phyloP scores from a whole-genome alignment of 2,888 invertebrate species.

The Eurois occulta region DNA sequence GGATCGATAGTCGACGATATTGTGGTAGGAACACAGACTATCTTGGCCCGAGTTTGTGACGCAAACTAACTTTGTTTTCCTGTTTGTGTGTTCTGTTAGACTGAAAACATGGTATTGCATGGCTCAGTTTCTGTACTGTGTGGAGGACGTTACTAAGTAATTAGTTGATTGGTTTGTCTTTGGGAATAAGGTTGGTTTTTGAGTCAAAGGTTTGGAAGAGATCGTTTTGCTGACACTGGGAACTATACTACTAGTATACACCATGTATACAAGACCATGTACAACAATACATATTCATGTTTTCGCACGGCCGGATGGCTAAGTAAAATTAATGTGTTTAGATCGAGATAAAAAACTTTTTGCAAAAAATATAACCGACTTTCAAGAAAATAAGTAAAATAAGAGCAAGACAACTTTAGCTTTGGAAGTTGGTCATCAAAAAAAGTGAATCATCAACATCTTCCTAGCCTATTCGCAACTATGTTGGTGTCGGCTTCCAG shows the following conservation, averaged over 20 bases:
- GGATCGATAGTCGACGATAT: constrained; percentile 49
- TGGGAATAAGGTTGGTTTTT: neutral
- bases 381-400: no score
- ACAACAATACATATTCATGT: neutral
- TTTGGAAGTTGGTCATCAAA: no score
- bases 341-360: no score
- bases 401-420: no score
- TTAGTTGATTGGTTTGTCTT: constrained; percentile 31
- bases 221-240: neutral
- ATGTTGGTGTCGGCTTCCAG: neutral
- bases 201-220: neutral
- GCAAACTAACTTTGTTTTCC: constrained; percentile 57
- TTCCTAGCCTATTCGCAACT: neutral
- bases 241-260: neutral
- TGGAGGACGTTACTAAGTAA: constrained; percentile 20
- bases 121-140: constrained; percentile 14
- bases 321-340: no score
- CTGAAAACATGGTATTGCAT: constrained; percentile 41
- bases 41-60: constrained; percentile 41
- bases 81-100: constrained; percentile 52
- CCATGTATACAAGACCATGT: neutral
- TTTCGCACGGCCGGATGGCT: neutral
- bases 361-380: no score
- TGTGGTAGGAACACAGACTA: constrained; percentile 47
- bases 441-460: no score